Conservation (phyloP, 2,888 invertebrate species). For the Frankliniella intonsa region DNA sequence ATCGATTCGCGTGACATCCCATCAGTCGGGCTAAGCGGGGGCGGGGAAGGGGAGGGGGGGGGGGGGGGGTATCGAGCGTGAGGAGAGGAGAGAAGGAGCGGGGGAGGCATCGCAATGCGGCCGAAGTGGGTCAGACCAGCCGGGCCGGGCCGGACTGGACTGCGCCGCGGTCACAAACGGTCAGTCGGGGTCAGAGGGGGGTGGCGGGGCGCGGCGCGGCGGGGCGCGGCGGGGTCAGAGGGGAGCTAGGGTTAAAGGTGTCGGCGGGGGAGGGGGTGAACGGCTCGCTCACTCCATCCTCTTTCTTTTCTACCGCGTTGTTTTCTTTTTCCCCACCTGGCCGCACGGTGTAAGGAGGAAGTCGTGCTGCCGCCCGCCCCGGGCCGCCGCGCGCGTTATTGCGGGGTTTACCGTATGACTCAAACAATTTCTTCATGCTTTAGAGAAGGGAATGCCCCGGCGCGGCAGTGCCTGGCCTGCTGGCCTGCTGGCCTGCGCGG, state of each 20-base stretch:
- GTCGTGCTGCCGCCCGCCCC: background rate
- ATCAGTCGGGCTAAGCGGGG: background rate
- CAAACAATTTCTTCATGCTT: too few relatives aligned
- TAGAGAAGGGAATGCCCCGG: too few relatives aligned
- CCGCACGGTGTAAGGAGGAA: too few relatives aligned
- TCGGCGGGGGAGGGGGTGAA: too few relatives aligned
- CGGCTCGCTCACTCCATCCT: too few relatives aligned
- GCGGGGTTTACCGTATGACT: background rate
- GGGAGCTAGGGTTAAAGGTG: too few relatives aligned
- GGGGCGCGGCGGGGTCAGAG: background rate
- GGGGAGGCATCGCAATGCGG: background rate
- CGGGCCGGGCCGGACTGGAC: background rate
- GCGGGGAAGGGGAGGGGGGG: background rate
- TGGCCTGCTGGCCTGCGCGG: too few relatives aligned
- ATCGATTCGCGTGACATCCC: background rate
- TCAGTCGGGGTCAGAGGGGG: background rate
- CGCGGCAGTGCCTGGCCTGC: too few relatives aligned
- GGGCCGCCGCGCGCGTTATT: background rate
- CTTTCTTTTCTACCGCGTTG: background rate
- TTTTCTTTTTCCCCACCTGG: background rate
- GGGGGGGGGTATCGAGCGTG: background rate
- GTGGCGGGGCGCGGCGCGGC: too few relatives aligned
- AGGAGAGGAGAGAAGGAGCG: background rate
- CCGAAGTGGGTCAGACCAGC: background rate
- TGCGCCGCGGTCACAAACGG: background rate